A percentile compares a stretch with the other conserved stretches of the same genome.
These are phyloP conservation scores for Hemithea aestivaria DNA, from an alignment of 2,888 invertebrate species.

Conservation along the genomic window DNA sequence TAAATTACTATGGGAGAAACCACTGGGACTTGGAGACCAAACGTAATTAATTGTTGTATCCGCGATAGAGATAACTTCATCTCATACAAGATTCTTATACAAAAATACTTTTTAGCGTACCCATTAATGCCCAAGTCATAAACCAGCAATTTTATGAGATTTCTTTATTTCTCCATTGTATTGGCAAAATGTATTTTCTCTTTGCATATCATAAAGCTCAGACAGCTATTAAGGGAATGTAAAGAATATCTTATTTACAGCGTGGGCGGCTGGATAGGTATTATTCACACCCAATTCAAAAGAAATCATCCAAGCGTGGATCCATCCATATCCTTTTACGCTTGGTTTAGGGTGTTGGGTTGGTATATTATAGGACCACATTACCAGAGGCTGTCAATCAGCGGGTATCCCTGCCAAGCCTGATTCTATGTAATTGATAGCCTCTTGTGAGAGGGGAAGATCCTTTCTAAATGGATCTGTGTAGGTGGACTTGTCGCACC, in stretches of 20 bases:
- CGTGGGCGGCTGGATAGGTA: constrained; percentile 39
- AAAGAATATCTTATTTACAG: constrained; percentile 40
- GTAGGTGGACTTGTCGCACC: constrained; percentile 27
- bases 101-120: constrained; percentile 2
- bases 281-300: constrained; percentile 48
- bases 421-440: constrained; percentile 57
- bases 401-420: constrained; percentile 52
- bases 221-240: constrained; percentile 28
- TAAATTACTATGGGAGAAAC: constrained; percentile 16
- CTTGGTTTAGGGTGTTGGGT: constrained; percentile 37
- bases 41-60: constrained; percentile 10
- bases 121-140: constrained; percentile 4
- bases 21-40: constrained; percentile 11
- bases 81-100: no score
- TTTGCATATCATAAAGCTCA: constrained; percentile 24
- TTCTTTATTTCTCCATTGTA: constrained; percentile 13
- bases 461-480: constrained; percentile 27
- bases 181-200: constrained; percentile 22
- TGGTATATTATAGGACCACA: constrained; percentile 42
- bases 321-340: constrained; percentile 52
- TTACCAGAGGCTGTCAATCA: constrained; percentile 62
- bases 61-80: constrained; percentile 4
- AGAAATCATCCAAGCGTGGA: constrained; percentile 46
- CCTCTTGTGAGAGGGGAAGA: constrained; percentile 37
- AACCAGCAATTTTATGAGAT: constrained; percentile 7